Evolutionary conservation across 1,140 invertebrate species (phyloP), one percentile per base, ranked within the genome.

Genomic region (Medauroidea extradentata): DNA sequence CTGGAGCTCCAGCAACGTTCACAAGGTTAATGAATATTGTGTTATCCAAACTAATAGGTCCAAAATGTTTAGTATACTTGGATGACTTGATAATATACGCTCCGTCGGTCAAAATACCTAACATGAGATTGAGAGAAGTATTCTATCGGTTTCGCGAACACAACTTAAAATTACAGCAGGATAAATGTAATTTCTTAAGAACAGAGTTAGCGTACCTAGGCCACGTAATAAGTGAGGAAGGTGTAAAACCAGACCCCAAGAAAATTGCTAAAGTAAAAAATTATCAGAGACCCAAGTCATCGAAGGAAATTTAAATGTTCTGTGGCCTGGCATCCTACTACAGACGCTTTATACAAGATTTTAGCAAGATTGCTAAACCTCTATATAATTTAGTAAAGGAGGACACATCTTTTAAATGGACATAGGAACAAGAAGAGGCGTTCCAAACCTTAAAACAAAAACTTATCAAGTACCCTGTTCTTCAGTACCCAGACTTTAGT

Each of bases 111-210:
- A 61, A 72, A 57, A 54, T 72, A 67, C 70, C 73, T 53, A 53
- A 62, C 9, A 3, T 57, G 34, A 69, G 67, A 29, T 53, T 75
- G 27, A 53, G 50, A 49, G 56, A 68, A 56, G 68, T 80, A 3
- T 77, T 79, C 46, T 27, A 68, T 11, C 61, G 64, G 57, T 50
- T 80, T 13, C 62, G 66, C 48, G 25, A 69, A 58, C 44, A 68
- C 58, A 72, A 73, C 48, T 62, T 80, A 25, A 76, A 78, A 65
- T 29, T 78, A 19, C 71, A 80, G 65, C 73, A 71, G 0, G 67
- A 71, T n/a, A 79, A 80, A 67, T 79, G 75, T 53, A 66, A 75
- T 57, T 80, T 81, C 63, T 54, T 78, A 24, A 61, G 64, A 59
- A 67, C 71, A 52, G 72, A 78, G 71, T 68, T 78, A 1, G 46